Percentiles rank a stretch among this genome's conserved stretches.
Evolutionary conservation across 2,113 vertebrate genomes (phyloP).

Genomic region (Orthonyx spaldingii): DNA sequence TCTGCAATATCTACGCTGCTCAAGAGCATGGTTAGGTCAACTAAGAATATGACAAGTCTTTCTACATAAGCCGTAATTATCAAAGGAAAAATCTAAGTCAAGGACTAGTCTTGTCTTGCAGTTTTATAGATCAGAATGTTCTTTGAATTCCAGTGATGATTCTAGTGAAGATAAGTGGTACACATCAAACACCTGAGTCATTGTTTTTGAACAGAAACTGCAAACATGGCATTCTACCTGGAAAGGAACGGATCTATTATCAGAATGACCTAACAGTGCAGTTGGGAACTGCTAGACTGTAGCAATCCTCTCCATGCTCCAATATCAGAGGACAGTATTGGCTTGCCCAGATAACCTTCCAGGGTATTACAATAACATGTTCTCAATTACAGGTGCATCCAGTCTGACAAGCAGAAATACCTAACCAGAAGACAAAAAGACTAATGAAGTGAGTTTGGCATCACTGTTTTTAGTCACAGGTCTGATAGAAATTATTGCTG

Average conservation of each 20-base stretch:
- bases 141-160: background rate
- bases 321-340: background rate
- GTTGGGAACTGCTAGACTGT: background rate
- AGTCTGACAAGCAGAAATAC: background rate
- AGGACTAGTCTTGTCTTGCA: background rate
- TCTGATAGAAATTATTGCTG: background rate
- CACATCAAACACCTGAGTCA: background rate
- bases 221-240: background rate
- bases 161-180: background rate
- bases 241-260: background rate
- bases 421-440: background rate
- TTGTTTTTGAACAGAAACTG: background rate
- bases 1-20: background rate
- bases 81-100: background rate
- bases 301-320: background rate
- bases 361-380: background rate
- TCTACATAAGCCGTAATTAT: background rate
- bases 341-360: background rate
- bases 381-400: background rate
- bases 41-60: background rate
- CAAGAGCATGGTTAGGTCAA: background rate
- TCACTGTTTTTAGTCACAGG: background rate
- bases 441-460: background rate
- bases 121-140: background rate
- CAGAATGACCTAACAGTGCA: background rate